Percentiles rank a stretch among this genome's conserved stretches.
These are phyloP conservation scores for Thamnophis elegans DNA, from an alignment of 2,797 vertebrate genomes.

Conservation along the genomic window DNA sequence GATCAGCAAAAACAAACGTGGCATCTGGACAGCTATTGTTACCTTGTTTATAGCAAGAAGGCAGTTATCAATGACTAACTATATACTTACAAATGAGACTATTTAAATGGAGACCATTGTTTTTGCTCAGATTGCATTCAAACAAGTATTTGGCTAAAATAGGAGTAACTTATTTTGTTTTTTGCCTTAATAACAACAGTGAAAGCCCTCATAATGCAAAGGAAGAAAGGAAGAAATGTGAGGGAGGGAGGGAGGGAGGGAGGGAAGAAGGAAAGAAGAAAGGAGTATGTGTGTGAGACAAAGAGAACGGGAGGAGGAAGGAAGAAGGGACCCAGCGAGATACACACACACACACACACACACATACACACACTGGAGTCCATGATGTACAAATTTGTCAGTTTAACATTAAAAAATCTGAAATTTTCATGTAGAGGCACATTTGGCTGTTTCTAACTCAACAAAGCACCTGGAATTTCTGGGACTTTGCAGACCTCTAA, in stretches of 20 bases:
- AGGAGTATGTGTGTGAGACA: neutral
- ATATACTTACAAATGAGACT: constrained; percentile 18
- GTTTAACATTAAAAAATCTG: neutral
- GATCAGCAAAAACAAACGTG: constrained; percentile 53
- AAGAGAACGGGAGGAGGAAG: neutral
- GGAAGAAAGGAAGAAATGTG: neutral
- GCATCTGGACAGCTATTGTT: constrained; percentile 19
- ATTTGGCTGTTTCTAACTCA: neutral
- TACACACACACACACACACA: no score
- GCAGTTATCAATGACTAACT: constrained; percentile 40
- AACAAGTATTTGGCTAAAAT: neutral
- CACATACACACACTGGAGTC: neutral
- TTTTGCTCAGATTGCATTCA: neutral
- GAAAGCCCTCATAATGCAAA: neutral
- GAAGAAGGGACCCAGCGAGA: neutral
- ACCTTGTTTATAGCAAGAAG: constrained; percentile 33
- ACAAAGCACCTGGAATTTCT: neutral
- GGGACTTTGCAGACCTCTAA: neutral
- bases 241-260: neutral
- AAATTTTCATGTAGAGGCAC: neutral
- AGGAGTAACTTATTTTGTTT: neutral
- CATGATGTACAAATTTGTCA: neutral
- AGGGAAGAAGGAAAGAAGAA: neutral
- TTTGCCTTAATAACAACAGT: neutral
- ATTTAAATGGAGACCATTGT: neutral